Evolutionary conservation across 2,797 vertebrate genomes (phyloP), one percentile per base, ranked within the genome.

Genomic region (Lutjanus argentimaculatus): DNA sequence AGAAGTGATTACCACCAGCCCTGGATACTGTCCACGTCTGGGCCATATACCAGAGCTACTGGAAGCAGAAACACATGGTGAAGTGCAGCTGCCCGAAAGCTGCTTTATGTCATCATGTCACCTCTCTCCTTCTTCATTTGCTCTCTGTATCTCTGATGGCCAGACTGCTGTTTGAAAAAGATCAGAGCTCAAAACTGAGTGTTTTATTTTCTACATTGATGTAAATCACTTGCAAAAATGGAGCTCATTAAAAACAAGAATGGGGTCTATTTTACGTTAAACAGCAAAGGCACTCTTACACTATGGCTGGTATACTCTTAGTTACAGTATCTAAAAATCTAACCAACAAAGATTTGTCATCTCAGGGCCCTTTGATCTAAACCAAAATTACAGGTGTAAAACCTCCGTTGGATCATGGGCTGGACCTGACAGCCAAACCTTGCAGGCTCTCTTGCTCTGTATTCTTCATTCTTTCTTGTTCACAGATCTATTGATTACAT

Each of bases 51-150:
- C 74, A 73, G 79, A 77, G 79, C 79, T 81, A 74, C 82, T 85
- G 81, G 70, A 87, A 77, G 75, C 84, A 92, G 83, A 79, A 89
- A 61, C 90, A 81, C 72, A 77, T 83, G 67, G 72, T 74, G 64
- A 66, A 76, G 61, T 40, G 67, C 82, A 70, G 51, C 79, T 83
- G 75, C 68, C 48, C 46, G 2, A 53, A 66, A 80, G 67, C 80
- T 82, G 82, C 75, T 85, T 89, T 15, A 69, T 80, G 70, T 76
- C 77, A 71, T 46, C 72, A 65, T 81, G 66, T 76, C 86, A 77
- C 49, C 67, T 80, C 64, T 46, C 72, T 74, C 65, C 40, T 63
- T 36, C n/a, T 67, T 73, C 25, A 65, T 61, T 76, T 53, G 65
- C 57, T 74, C n/a, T 58, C 40, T 6, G 43, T 19, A 36, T 62